Base-by-base conservation (phyloP, 1,140 invertebrate species). In the Diachasma alloeum region DNA sequence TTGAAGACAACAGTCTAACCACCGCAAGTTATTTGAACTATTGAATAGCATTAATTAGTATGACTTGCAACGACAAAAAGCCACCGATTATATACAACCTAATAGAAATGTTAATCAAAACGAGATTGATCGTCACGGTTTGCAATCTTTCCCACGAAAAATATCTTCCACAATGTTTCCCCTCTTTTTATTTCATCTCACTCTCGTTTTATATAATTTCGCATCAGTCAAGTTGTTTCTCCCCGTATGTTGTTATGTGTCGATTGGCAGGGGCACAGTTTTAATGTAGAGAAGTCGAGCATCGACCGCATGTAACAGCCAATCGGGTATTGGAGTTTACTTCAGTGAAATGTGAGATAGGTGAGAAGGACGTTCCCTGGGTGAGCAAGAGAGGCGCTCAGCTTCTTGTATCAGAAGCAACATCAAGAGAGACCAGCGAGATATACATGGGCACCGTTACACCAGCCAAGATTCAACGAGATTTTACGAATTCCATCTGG, bases 401-500 rank as follows among this genome's bases (percentile, higher is more conserved):
- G 8, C 22, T 63, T 63, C 59, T 63, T 31, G 19, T 63, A 63
- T 63, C 22, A 31, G 59, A 53, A 26, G 59, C 1, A 11, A 66
- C 59, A 59, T 56, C 24, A n/a, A 15, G 36, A 42, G 39, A 42
- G 39, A 42, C 39, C 39, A 13, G 39, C 1, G 39, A 46, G 68
- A 70, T 77, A 77, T 80, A 77, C 80, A 81, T 77, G 63, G 75
- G 39, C 75, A 82, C 81, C 83, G 84, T 81, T 83, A 82, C 79
- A 69, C 70, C 78, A 74, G 74, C 74, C 77, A 74, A 85, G 82
- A 84, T 87, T 85, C 79, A 80, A 82, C 80, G 77, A 85, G 83
- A 86, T 86, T 86, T 86, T 83, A 85, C 83, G 67, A 87, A 87
- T 86, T 86, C 83, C 82, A 80, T 59, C 71, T 46, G 80, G 82